Conservation (phyloP, 2,113 vertebrate species). For the Lophius piscatorius region DNA sequence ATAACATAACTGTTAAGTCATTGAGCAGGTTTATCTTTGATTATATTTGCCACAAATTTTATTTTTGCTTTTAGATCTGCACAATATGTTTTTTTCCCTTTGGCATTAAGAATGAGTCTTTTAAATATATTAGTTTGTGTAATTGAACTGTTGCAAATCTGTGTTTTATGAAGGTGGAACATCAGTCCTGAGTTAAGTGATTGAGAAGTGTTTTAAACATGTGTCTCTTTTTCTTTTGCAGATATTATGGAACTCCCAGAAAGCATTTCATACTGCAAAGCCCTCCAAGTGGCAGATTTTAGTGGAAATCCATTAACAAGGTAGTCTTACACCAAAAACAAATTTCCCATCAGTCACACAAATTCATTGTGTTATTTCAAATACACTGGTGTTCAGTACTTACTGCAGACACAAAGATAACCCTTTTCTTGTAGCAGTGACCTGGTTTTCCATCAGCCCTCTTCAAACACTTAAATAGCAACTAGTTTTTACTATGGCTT, state of each 20-base stretch:
- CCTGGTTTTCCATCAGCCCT: no score
- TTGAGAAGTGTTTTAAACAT: constrained; percentile 1
- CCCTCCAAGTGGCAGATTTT: constrained; percentile 96
- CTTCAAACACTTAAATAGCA: no score
- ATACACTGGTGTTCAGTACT: no score
- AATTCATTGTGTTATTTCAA: no score
- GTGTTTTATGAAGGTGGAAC: background rate
- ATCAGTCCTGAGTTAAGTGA: background rate
- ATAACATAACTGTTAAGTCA: background rate
- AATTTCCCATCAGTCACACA: background rate
- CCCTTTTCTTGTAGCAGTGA: no score
- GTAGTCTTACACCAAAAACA: constrained; percentile 69
- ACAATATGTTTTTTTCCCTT: background rate
- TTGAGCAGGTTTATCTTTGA: background rate
- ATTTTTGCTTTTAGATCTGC: background rate
- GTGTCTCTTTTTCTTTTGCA: constrained; percentile 71
- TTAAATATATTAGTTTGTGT: background rate
- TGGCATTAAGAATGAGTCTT: background rate
- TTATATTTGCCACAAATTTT: background rate
- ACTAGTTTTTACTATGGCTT: no score
- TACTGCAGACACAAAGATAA: no score
- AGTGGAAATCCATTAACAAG: constrained; percentile 97
- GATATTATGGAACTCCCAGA: constrained; percentile 98
- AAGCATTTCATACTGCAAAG: constrained; percentile 96
- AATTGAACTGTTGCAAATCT: background rate